phyloP scores from a whole-genome alignment of 37 sponge, comb jelly and placozoan species.

The Crambe crambe region DNA sequence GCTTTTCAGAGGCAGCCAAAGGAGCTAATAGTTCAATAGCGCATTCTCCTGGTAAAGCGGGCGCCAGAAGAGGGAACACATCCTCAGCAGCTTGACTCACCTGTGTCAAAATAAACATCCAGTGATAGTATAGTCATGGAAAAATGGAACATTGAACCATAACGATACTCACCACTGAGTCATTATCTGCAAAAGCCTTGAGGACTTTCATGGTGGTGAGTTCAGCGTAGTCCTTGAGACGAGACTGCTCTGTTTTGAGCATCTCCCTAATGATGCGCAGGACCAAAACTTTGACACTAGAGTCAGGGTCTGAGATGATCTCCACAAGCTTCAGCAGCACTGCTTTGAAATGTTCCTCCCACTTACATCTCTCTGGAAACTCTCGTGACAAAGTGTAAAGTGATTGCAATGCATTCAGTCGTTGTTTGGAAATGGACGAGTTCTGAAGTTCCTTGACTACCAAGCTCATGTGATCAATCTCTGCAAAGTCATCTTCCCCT shows the following conservation, averaged over 20 bases:
- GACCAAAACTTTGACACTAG: slow-evolving; percentile 16
- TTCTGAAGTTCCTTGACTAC: slow-evolving; percentile 35
- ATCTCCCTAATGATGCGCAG: slow-evolving; percentile 71
- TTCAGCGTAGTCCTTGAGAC: slow-evolving; percentile 58
- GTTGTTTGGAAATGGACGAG: slow-evolving; percentile 38
- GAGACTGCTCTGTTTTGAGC: slow-evolving; percentile 42
- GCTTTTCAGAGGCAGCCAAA: slow-evolving; percentile 46
- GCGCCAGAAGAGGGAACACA: slow-evolving; percentile 58
- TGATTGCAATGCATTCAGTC: slow-evolving; percentile 42
- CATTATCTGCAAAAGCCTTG: slow-evolving; percentile 46
- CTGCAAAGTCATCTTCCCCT: slow-evolving; percentile 3
- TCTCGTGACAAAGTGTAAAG: slow-evolving; percentile 46
- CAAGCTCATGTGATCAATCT: slow-evolving; percentile 44
- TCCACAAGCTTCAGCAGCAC: slow-evolving; percentile 25
- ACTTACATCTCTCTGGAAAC: slow-evolving; percentile 54
- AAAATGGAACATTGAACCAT: neutral
- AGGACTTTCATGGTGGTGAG: slow-evolving; percentile 58
- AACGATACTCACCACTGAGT: slow-evolving; percentile 29
- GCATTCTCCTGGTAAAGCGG: slow-evolving; percentile 46
- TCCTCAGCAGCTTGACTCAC: slow-evolving; percentile 81
- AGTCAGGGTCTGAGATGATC: slow-evolving; percentile 12
- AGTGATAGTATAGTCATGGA: neutral
- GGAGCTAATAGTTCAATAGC: slow-evolving; percentile 59
- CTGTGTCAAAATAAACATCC: slow-evolving; percentile 10
- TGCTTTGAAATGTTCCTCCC: slow-evolving; percentile 67